Evolutionary conservation across 92 coral and sea anemone species (phyloP), one percentile per base, ranked within the genome.

Genomic region (Heliopora coerulea): DNA sequence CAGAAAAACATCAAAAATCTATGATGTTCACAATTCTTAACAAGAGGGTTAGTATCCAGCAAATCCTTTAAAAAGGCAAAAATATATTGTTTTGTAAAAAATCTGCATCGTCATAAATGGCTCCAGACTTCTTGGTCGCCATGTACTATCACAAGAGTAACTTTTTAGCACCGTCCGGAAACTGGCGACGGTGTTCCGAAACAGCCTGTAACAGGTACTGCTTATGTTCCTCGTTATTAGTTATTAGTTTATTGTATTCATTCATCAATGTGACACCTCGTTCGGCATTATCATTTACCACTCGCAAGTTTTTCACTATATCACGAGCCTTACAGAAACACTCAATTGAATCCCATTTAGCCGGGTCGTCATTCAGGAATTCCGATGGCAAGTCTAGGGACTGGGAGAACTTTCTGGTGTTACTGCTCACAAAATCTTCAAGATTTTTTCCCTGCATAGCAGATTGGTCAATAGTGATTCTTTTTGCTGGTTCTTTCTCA

Each of bases 221-320:
- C 18, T 59, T 26, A 19, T 23, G 64, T 59, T 24, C 35, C 27
- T 59, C 64, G 5, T 24, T 27, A 24, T 11, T 23, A 26, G 64
- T 34, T 59, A 34, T 26, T 59, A 14, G 34, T 23, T 26, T 13
- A 26, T 37, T 37, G 42, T 11, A 59, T 10, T 59, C 64, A 23
- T 24, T 26, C 29, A 30, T 23, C 15, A 21, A 19, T 34, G 15
- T 59, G 10, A 21, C 64, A 24, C 30, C 34, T 24, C 64, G 21
- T 23, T 59, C 64, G 17, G 64, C 64, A 59, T 14, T 17, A 13
- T 59, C 64, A 23, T 59, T 59, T 24, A 59, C 35, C 13, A 59
- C 64, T 26, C 35, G 29, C 27, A 59, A 8, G 34, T 17, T 26
- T 26, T 26, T 26, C 17, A 59, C 64, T 23, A 24, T 59, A 34